These are phyloP conservation scores for Phylloscopus trochiloides DNA, from an alignment of 2,113 vertebrate species.

Conservation along the genomic window DNA sequence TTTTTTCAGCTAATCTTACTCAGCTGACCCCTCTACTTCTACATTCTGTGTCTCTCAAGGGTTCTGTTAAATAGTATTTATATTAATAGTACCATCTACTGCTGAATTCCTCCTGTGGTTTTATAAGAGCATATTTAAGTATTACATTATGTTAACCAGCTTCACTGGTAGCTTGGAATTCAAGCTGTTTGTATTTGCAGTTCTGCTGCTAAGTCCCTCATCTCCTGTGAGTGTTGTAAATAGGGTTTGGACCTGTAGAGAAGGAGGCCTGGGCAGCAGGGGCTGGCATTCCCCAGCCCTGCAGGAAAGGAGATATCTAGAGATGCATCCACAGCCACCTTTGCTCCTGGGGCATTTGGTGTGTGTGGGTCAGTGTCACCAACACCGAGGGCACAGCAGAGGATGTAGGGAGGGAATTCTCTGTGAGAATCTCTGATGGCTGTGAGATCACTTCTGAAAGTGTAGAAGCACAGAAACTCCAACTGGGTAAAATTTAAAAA, in stretches of 20 bases:
- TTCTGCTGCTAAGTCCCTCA: background rate
- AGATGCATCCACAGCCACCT: rapidly evolving
- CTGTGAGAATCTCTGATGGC: background rate
- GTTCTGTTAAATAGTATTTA: conserved; percentile 41
- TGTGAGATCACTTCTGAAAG: background rate
- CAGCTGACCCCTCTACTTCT: background rate
- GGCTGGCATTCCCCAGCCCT: background rate
- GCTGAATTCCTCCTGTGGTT: conserved; percentile 43
- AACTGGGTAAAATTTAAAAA: background rate
- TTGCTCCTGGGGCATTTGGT: background rate
- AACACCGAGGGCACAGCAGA: background rate
- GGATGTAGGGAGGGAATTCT: background rate
- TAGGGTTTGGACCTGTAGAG: background rate
- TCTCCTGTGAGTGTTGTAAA: background rate
- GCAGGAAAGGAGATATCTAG: background rate
- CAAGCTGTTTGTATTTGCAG: background rate
- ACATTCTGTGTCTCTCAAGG: conserved; percentile 5
- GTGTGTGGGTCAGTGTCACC: rapidly evolving
- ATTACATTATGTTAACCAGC: conserved; percentile 36
- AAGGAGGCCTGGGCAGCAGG: background rate
- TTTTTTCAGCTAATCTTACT: background rate
- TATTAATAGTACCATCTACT: conserved; percentile 50
- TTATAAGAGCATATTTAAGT: conserved; percentile 57
- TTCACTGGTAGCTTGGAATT: background rate
- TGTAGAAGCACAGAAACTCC: rapidly evolving